Evolutionary conservation across 2,113 vertebrate genomes (phyloP).

Genomic region (Psammodynastes pulverulentus): DNA sequence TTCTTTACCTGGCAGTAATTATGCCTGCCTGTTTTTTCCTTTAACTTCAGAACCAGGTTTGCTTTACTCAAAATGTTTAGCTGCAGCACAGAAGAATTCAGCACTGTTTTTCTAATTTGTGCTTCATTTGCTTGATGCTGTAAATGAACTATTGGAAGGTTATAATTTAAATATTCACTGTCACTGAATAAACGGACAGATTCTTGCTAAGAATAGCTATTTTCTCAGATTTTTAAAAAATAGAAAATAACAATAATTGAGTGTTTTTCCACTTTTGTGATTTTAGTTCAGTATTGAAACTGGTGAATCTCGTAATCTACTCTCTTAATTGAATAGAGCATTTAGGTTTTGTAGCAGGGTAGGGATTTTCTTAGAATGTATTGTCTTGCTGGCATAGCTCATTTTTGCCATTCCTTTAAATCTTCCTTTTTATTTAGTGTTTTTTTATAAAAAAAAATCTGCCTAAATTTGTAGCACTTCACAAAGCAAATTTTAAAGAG

Average conservation of each 20-base stretch:
- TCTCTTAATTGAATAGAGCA: not conserved
- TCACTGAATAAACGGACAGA: slow-evolving; percentile 26
- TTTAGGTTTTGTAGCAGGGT: not conserved
- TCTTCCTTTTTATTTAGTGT: not conserved
- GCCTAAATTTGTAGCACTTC: not conserved
- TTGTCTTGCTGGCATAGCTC: not conserved
- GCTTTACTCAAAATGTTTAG: slow-evolving; percentile 27
- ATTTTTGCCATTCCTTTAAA: not conserved
- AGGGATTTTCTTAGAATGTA: not conserved
- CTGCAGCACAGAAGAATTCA: slow-evolving; percentile 2
- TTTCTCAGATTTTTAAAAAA: slow-evolving; percentile 13
- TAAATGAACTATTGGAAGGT: slow-evolving; percentile 43
- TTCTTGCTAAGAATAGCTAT: slow-evolving; percentile 45
- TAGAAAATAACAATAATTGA: not conserved
- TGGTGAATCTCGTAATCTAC: not conserved
- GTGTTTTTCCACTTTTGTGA: not conserved
- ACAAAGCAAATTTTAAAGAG: not conserved
- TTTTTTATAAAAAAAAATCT: too few relatives aligned
- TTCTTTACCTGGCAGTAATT: not conserved
- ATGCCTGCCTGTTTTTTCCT: not conserved
- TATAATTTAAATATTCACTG: slow-evolving; percentile 48
- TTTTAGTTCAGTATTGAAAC: not conserved
- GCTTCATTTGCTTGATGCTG: slow-evolving; percentile 24
- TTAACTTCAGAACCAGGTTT: slow-evolving; percentile 13
- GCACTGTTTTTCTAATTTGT: slow-evolving; percentile 50